A percentile compares a stretch with the other conserved stretches of the same genome.
Evolutionary conservation across 2,888 invertebrate species (phyloP).

Genomic region (Lordiphosa fenestrarum): DNA sequence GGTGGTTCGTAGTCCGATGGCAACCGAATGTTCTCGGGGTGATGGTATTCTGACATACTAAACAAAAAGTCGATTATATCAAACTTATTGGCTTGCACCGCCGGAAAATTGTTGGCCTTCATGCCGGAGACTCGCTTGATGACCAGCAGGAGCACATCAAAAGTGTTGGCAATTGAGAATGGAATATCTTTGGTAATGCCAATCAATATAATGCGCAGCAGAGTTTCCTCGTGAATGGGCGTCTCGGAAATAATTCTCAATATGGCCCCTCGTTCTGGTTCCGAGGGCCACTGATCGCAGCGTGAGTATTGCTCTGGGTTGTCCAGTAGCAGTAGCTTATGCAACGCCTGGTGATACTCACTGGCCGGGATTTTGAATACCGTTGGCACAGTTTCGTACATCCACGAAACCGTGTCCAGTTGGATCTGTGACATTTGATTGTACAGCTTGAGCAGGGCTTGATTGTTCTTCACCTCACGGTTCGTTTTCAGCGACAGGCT

Average conservation of each 20-base stretch:
- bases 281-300: conserved; percentile 94
- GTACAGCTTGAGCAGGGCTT: conserved; percentile 76
- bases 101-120: conserved; percentile 86
- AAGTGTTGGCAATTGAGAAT: conserved; percentile 89
- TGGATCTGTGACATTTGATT: conserved; percentile 86
- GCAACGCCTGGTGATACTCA: conserved; percentile 89
- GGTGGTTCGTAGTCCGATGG: conserved; percentile 92
- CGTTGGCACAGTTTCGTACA: conserved; percentile 89
- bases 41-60: conserved; percentile 93
- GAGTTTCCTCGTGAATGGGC: conserved; percentile 91
- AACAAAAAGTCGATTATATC: conserved; percentile 95
- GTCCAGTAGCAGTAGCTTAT: conserved; percentile 90
- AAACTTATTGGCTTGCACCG: conserved; percentile 88
- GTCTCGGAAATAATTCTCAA: conserved; percentile 92
- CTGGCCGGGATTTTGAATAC: conserved; percentile 86
- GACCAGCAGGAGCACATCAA: conserved; percentile 92
- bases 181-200: conserved; percentile 89
- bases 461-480: conserved; percentile 79
- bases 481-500: conserved; percentile 82
- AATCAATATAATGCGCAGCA: conserved; percentile 90
- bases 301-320: conserved; percentile 90
- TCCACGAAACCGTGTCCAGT: conserved; percentile 92
- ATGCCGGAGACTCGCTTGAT: conserved; percentile 91
- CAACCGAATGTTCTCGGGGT: conserved; percentile 94
- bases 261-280: conserved; percentile 90